A percentile compares a stretch with the other conserved stretches of the same genome.
Evolutionary conservation across 2,797 vertebrate genomes (phyloP).

Genomic region (Hoplostethus atlanticus): DNA sequence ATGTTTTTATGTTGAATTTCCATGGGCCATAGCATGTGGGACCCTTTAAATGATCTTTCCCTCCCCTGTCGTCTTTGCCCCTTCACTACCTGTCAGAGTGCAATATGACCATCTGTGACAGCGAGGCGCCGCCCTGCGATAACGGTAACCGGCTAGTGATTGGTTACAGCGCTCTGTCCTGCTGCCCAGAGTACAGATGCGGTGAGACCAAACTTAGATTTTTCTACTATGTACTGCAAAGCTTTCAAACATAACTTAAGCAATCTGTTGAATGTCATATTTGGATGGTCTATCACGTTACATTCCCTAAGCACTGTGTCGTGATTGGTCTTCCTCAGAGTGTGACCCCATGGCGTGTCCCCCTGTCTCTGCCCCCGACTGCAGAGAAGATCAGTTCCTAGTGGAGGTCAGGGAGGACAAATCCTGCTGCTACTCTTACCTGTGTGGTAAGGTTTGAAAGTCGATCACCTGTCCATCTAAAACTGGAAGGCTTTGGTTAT

Average conservation of each 20-base stretch:
- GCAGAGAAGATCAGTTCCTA: conserved; percentile 95
- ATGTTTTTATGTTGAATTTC: too few species aligned
- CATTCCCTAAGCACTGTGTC: conserved; percentile 22
- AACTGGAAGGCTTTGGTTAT: neutral
- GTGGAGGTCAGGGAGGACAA: conserved; percentile 91
- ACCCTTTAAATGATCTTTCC: neutral
- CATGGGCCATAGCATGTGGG: neutral
- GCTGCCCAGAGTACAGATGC: conserved; percentile 95
- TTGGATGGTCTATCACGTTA: conserved; percentile 1
- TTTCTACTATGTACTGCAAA: neutral
- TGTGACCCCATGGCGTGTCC: conserved; percentile 92
- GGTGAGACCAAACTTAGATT: conserved; percentile 82
- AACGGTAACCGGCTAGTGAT: conserved; percentile 87
- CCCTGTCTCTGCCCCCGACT: conserved; percentile 83
- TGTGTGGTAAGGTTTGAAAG: conserved; percentile 88
- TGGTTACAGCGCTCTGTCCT: conserved; percentile 89
- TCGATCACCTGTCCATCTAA: conserved; percentile 1
- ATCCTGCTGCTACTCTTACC: conserved; percentile 93
- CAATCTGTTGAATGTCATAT: neutral
- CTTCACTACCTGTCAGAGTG: conserved; percentile 86
- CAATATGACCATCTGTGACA: conserved; percentile 92
- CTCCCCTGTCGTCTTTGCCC: neutral
- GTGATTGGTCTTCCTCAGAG: conserved; percentile 82
- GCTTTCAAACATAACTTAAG: neutral
- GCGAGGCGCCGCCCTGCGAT: conserved; percentile 87